Conservation (phyloP, 2,113 vertebrate genomes). For the Sebastes fasciatus region DNA sequence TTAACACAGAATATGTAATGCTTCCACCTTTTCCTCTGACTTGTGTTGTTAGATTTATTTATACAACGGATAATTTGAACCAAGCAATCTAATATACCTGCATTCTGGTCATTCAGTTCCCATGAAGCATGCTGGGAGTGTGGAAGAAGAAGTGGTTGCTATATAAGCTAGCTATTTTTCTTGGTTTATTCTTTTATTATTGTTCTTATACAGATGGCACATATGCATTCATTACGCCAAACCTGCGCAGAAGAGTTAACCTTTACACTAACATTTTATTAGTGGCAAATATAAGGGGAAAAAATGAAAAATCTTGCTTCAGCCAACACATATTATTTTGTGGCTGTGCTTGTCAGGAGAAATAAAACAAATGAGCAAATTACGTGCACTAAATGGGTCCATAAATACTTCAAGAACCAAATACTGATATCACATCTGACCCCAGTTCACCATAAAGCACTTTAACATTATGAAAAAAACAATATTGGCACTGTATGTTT, state of each 20-base stretch:
- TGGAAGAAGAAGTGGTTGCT: neutral
- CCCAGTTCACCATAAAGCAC: constrained; percentile 31
- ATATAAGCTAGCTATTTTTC: neutral
- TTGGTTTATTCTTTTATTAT: neutral
- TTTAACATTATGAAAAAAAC: constrained; percentile 21
- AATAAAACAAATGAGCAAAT: constrained; percentile 32
- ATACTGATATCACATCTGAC: constrained; percentile 27
- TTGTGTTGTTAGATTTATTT: constrained; percentile 2
- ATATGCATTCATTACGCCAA: constrained; percentile 2
- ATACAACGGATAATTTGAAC: constrained; percentile 1
- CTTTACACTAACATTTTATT: neutral
- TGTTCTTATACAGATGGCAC: neutral
- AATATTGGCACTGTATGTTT: constrained; percentile 4
- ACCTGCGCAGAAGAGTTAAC: neutral
- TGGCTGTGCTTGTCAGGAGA: constrained; percentile 13
- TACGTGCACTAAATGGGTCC: constrained; percentile 16
- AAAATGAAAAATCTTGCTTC: neutral
- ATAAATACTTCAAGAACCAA: constrained; percentile 40
- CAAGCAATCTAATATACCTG: neutral
- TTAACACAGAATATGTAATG: constrained; percentile 6
- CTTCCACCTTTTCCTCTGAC: neutral
- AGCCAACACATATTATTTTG: constrained; percentile 19
- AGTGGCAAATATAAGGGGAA: neutral
- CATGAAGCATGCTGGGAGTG: neutral
- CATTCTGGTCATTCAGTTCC: neutral